A percentile compares a stretch with the other conserved stretches of the same genome.
Conservation (phyloP, 2,797 vertebrate genomes). For the Trematocara caparti region DNA sequence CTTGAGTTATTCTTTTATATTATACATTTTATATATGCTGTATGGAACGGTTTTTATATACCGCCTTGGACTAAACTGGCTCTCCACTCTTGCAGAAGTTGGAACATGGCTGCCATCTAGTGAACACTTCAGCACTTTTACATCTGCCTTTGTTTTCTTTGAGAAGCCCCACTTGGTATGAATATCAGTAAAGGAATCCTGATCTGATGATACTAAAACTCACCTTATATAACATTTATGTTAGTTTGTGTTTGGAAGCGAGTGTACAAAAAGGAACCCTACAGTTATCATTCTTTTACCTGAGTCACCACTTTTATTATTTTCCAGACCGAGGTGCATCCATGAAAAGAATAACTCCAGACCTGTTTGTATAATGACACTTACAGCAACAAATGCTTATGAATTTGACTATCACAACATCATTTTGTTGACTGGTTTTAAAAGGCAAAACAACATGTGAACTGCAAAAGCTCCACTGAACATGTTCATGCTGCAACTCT, state of each 20-base stretch:
- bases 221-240: background rate
- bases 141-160: background rate
- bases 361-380: background rate
- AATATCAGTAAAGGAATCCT: background rate
- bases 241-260: background rate
- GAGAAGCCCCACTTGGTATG: background rate
- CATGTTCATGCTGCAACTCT: background rate
- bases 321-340: background rate
- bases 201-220: background rate
- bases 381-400: background rate
- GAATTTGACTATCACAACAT: background rate
- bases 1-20: background rate
- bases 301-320: background rate
- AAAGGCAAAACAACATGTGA: background rate
- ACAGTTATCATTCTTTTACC: background rate
- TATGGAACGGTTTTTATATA: background rate
- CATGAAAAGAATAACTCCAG: background rate
- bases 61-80: background rate
- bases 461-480: background rate
- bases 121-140: background rate
- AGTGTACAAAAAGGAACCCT: background rate
- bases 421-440: background rate
- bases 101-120: slow-evolving; percentile 10
- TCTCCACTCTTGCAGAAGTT: background rate
- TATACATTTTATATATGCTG: background rate